Percentiles rank a stretch among this genome's conserved stretches.
Evolutionary conservation across 2,797 vertebrate genomes (phyloP).

Genomic region (Parauchenoglanis punctatus): DNA sequence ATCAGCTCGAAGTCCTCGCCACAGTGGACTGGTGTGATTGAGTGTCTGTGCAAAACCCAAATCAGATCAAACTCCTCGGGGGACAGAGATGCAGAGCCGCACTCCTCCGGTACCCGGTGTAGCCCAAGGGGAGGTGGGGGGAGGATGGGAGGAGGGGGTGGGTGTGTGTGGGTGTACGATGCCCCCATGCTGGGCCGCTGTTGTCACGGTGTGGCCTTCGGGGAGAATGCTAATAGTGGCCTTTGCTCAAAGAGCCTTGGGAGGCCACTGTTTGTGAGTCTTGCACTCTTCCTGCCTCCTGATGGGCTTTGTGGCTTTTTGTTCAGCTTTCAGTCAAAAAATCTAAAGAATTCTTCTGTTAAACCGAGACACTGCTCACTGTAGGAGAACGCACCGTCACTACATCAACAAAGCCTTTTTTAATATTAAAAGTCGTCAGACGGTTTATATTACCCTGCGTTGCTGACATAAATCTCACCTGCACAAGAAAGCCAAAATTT

Average conservation of each 20-base stretch:
- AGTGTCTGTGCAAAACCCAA: constrained; percentile 28
- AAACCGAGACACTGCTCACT: background rate
- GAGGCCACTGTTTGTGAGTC: constrained; percentile 41
- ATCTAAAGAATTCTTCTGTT: background rate
- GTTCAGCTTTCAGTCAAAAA: constrained; percentile 25
- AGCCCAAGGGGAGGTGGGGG: constrained; percentile 19
- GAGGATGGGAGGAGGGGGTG: background rate
- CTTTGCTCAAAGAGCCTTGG: constrained; percentile 52
- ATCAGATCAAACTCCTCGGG: constrained; percentile 35
- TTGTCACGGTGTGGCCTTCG: constrained; percentile 49
- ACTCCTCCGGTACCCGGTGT: constrained; percentile 29
- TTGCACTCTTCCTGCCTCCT: constrained; percentile 48
- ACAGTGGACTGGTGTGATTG: constrained; percentile 35
- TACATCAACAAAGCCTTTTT: background rate
- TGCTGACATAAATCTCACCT: background rate
- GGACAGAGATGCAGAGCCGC: constrained; percentile 13
- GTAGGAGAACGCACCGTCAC: background rate
- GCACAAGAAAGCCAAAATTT: background rate
- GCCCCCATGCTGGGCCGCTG: constrained; percentile 47
- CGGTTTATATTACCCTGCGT: background rate
- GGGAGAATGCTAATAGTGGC: constrained; percentile 52
- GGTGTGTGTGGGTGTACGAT: background rate
- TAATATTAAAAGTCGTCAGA: background rate
- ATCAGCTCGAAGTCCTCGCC: constrained; percentile 29
- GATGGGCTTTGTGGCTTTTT: constrained; percentile 44